Evolutionary conservation across 2,797 vertebrate genomes (phyloP).

Genomic region (Ceyx erithaca): DNA sequence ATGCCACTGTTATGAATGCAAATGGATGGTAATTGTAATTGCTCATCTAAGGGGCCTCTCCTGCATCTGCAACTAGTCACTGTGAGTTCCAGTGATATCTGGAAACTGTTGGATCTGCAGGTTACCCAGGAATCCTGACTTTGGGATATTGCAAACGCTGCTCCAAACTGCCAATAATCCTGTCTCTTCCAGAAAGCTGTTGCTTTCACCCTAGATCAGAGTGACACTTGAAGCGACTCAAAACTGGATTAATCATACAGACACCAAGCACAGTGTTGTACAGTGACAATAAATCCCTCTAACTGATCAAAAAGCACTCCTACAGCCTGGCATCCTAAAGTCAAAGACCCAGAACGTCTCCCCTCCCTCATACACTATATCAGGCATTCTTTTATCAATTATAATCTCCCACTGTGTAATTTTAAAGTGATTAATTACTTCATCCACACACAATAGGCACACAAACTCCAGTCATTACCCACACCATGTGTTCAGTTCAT

Average conservation of each 20-base stretch:
- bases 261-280: background rate
- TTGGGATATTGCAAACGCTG: background rate
- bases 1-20: background rate
- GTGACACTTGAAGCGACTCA: background rate
- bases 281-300: background rate
- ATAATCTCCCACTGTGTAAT: background rate
- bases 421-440: conserved; percentile 47
- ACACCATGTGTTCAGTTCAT: conserved; percentile 10
- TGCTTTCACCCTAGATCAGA: background rate
- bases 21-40: background rate
- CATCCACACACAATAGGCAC: background rate
- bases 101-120: background rate
- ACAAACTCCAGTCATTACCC: conserved; percentile 11
- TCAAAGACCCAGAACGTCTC: background rate
- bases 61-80: background rate
- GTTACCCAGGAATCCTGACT: background rate
- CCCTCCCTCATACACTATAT: background rate
- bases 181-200: background rate
- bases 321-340: background rate
- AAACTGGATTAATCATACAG: background rate
- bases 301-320: background rate
- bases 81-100: background rate
- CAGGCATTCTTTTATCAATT: background rate
- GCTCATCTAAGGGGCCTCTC: background rate
- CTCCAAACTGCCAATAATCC: background rate